Evolutionary conservation across 2,797 vertebrate genomes (phyloP).

Genomic region (Rhinatrema bivittatum): DNA sequence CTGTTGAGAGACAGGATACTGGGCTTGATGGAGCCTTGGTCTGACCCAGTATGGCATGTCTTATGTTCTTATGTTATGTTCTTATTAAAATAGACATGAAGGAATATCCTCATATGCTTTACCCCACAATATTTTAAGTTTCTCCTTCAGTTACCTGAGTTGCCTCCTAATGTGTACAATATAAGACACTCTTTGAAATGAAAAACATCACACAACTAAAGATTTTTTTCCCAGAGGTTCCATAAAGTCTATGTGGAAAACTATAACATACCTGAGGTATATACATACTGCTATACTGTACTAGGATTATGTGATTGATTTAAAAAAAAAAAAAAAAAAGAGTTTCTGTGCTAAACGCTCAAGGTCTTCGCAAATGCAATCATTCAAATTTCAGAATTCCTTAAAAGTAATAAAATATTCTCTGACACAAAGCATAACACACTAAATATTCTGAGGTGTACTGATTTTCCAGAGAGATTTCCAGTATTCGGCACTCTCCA

Average conservation of each 20-base stretch:
- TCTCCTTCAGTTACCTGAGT: not conserved
- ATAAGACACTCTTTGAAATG: slow-evolving; percentile 3
- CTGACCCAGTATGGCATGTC: too few relatives aligned
- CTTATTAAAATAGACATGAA: too few relatives aligned
- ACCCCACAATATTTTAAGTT: not conserved
- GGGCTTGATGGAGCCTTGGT: too few relatives aligned
- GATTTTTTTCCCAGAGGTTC: not conserved
- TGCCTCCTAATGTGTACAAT: not conserved
- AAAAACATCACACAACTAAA: slow-evolving; percentile 1
- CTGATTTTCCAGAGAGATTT: not conserved
- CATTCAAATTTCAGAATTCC: not conserved
- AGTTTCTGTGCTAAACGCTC: not conserved
- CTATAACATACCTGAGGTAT: not conserved
- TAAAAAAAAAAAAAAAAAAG: too few relatives aligned
- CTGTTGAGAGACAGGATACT: too few relatives aligned
- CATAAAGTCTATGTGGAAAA: not conserved
- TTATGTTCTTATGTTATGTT: too few relatives aligned
- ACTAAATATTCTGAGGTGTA: not conserved
- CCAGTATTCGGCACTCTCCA: not conserved
- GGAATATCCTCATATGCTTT: too few relatives aligned
- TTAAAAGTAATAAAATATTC: not conserved
- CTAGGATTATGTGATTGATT: not conserved
- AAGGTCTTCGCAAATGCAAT: not conserved
- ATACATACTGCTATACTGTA: not conserved
- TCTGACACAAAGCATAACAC: not conserved